Evolutionary conservation across 2,797 vertebrate genomes (phyloP), one percentile per base, ranked within the genome.

Genomic region (Podarcis lilfordi): DNA sequence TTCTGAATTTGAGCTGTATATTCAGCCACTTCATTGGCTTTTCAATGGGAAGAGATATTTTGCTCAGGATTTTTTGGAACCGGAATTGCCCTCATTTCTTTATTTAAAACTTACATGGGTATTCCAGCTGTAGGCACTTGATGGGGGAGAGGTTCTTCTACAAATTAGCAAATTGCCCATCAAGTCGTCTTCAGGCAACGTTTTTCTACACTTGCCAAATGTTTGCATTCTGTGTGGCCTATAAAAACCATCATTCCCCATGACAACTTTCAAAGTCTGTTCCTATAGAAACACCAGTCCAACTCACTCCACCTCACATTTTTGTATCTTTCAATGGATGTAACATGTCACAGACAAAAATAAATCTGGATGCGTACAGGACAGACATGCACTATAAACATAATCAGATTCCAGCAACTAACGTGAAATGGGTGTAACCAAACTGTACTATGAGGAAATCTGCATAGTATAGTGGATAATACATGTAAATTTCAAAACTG

Each of bases 51-150:
- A 94, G 90, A 11, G 93, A 93, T 94, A 89, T 93, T 96, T 96
- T 96, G 95, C 95, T 97, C 96, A 96, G 95, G 94, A 93, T 96
- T 96, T 94, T 96, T 93, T 89, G 90, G 89, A 96, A 94, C 92
- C 96, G 94, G 91, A 90, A 96, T 94, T 94, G 92, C 92, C 95
- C 90, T 91, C 91, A 83, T 94, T 93, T 95, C 92, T 95, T 97
- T 95, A 93, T 93, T 95, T 94, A 91, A 85, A 93, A 91, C 89
- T 92, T 86, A 81, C 92, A 88, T 69, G 92, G 85, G 88, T 72
- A 82, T 90, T 89, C 0, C 0, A 88, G 89, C 4, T 0, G 87
- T 75, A 85, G 37, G 23, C 77, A 87, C 37, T 85, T 89, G 85
- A 89, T 82, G 43, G 82, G 78, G 64, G 91, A 89, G 0, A 0